Percentiles rank a stretch among this genome's conserved stretches.
Conservation (phyloP, 2,888 invertebrate species). For the Chymomyza fuscimana region DNA sequence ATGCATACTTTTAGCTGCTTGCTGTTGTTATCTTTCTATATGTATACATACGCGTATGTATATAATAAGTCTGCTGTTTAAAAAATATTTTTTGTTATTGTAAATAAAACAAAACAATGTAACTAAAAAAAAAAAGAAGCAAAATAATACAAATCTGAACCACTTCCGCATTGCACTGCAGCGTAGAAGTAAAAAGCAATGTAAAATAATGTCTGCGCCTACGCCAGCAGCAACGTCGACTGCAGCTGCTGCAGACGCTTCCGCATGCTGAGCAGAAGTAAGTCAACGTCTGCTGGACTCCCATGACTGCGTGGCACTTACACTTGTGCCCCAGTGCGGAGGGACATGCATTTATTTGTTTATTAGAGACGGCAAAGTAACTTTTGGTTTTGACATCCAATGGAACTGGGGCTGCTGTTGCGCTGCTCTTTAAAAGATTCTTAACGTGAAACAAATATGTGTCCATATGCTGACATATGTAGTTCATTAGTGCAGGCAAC, state of each 20-base stretch:
- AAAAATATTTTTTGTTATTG: neutral
- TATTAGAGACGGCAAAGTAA: conserved; percentile 3
- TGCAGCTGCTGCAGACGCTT: conserved; percentile 23
- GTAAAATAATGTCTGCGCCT: neutral
- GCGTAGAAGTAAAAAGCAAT: neutral
- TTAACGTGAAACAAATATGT: conserved; percentile 2
- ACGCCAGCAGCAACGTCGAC: conserved; percentile 44
- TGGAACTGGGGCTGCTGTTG: neutral
- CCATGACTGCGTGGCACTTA: conserved; percentile 2
- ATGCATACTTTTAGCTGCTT: neutral
- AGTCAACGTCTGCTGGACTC: neutral
- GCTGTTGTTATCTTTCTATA: neutral
- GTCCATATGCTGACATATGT: conserved; percentile 68
- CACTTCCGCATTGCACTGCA: conserved; percentile 16
- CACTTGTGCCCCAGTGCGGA: conserved; percentile 36
- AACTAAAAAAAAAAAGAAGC: conserved; percentile 17
- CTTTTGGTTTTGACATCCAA: conserved; percentile 8
- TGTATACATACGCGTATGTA: neutral
- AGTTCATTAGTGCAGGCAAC: conserved; percentile 59
- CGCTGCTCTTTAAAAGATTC: conserved; percentile 42
- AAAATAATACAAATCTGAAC: conserved; percentile 39
- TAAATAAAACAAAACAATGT: conserved; percentile 51
- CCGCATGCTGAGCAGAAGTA: conserved; percentile 30
- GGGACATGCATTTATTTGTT: neutral
- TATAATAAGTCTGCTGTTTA: neutral